A percentile compares a stretch with the other conserved stretches of the same genome.
Conservation (phyloP, 2,113 vertebrate species). For the Desmodus rotundus region DNA sequence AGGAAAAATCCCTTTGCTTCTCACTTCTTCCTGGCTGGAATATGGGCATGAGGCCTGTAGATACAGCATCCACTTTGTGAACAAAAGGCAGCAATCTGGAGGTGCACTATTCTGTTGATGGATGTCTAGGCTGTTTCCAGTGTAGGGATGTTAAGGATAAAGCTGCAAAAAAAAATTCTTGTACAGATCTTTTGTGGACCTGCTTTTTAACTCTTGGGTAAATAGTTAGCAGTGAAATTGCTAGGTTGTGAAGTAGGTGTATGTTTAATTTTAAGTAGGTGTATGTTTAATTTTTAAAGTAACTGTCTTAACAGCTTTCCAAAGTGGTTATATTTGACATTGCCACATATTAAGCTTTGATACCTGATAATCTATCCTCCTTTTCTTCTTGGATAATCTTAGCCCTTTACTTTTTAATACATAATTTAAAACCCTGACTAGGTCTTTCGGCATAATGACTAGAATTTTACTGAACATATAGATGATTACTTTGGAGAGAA, state of each 20-base stretch:
- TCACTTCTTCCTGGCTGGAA: background rate
- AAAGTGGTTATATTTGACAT: background rate
- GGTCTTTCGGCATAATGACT: background rate
- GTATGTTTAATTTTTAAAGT: background rate
- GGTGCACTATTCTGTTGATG: background rate
- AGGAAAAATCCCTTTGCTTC: background rate
- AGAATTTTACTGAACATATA: background rate
- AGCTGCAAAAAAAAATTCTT: background rate
- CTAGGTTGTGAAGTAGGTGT: background rate
- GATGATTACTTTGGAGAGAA: background rate
- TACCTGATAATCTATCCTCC: background rate
- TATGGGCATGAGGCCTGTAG: too few relatives aligned
- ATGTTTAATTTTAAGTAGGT: background rate
- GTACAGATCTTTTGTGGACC: background rate
- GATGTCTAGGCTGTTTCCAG: background rate
- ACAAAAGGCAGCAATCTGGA: background rate
- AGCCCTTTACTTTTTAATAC: background rate
- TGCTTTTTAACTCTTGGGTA: background rate
- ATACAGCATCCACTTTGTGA: background rate
- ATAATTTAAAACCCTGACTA: background rate
- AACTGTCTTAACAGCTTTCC: background rate
- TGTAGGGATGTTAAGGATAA: background rate
- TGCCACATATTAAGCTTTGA: background rate
- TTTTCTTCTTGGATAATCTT: background rate
- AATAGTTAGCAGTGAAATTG: background rate